Conservation (phyloP, 37 sponge, comb jelly and placozoan genomes). For the Theonella swinhoei region DNA sequence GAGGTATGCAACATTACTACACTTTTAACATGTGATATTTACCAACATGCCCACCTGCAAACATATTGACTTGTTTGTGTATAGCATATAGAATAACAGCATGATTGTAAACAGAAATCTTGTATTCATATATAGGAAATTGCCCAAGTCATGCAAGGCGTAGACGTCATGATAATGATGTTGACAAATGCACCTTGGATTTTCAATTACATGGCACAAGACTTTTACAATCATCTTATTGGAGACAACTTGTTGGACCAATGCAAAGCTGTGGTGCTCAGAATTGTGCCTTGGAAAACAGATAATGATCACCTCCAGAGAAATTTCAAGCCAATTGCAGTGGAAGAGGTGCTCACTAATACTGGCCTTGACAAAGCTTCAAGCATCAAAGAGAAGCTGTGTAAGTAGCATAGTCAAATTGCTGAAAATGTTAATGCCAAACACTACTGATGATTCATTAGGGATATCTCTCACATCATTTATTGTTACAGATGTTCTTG, state of each 20-base stretch:
- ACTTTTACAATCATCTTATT: conserved; percentile 3
- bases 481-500: not conserved
- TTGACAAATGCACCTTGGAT: not conserved
- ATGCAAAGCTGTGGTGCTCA: conserved; percentile 8
- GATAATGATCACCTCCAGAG: not conserved
- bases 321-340: not conserved
- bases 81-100: too few species aligned
- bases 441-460: too few species aligned
- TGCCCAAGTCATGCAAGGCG: conserved; percentile 12
- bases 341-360: not conserved
- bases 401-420: not conserved
- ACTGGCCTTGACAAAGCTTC: not conserved
- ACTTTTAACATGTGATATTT: too few species aligned
- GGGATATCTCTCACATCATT: too few species aligned
- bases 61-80: too few species aligned
- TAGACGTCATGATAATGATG: not conserved
- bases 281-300: not conserved
- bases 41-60: too few species aligned
- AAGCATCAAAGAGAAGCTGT: not conserved
- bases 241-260: not conserved
- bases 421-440: too few species aligned
- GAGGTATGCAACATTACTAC: not conserved
- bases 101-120: too few species aligned
- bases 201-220: not conserved
- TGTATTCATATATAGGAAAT: not conserved